These are phyloP conservation scores for Scomber japonicus DNA, from an alignment of 2,113 vertebrate genomes.

Conservation along the genomic window DNA sequence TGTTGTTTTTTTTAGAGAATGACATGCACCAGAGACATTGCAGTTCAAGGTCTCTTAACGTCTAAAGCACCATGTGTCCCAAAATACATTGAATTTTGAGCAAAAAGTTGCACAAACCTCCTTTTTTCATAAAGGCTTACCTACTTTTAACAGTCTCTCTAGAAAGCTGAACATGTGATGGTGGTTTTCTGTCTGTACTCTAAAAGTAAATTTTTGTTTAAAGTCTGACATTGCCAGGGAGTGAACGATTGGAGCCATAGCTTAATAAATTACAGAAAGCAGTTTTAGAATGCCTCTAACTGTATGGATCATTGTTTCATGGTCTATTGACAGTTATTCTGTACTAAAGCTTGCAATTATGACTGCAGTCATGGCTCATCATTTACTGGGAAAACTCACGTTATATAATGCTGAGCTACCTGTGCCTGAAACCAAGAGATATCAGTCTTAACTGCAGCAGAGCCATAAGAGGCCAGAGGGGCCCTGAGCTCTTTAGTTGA, in stretches of 20 bases:
- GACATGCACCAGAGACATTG: too few relatives aligned
- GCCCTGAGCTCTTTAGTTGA: conserved; percentile 32
- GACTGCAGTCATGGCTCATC: not conserved
- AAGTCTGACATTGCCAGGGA: too few relatives aligned
- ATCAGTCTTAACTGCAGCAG: conserved; percentile 41
- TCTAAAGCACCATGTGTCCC: too few relatives aligned
- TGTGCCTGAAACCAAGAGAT: conserved; percentile 31
- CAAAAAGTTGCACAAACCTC: too few relatives aligned
- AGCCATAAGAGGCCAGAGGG: conserved; percentile 28
- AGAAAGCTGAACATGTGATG: not conserved
- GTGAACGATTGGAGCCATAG: not conserved
- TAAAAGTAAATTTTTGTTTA: not conserved
- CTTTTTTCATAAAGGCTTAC: not conserved
- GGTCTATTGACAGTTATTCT: not conserved
- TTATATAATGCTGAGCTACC: conserved; percentile 25
- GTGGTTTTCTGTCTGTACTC: not conserved
- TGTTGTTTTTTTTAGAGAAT: too few relatives aligned
- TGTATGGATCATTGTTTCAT: not conserved
- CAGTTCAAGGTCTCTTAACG: too few relatives aligned
- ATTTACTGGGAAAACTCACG: not conserved
- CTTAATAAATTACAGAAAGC: not conserved
- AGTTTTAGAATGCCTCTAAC: not conserved
- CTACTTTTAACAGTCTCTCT: not conserved
- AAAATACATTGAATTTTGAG: too few relatives aligned
- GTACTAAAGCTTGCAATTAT: not conserved